Evolutionary conservation across 2,113 vertebrate genomes (phyloP).

Genomic region (Sardina pilchardus): DNA sequence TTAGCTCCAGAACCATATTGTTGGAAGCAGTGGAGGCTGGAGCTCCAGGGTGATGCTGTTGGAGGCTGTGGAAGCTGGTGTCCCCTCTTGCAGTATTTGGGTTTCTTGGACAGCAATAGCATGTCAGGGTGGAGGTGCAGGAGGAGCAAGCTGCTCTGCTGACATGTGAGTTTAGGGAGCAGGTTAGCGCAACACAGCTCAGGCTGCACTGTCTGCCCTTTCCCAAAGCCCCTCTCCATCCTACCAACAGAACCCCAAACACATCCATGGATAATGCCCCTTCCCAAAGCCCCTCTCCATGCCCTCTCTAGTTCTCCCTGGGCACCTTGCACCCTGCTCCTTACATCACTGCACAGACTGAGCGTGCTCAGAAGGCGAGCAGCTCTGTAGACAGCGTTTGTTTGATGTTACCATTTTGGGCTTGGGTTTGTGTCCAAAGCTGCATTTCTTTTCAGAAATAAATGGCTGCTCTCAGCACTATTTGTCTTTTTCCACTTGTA

Average conservation of each 20-base stretch:
- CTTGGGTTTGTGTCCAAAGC: slow-evolving; percentile 27
- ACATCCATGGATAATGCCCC: too few species aligned
- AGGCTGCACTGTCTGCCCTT: slow-evolving; percentile 16
- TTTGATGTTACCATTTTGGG: slow-evolving; percentile 26
- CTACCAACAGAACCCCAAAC: too few species aligned
- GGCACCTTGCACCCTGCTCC: neutral
- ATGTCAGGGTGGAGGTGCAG: neutral
- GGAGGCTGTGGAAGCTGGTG: neutral
- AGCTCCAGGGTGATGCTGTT: neutral
- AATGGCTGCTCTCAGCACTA: slow-evolving; percentile 30
- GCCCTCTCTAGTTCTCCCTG: too few species aligned
- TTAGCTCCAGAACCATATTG: neutral
- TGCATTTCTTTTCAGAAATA: neutral
- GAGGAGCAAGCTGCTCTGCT: neutral
- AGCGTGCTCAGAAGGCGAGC: neutral
- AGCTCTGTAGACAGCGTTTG: neutral
- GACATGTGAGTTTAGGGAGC: neutral
- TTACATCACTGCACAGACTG: neutral
- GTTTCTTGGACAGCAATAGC: neutral
- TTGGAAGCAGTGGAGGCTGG: neutral
- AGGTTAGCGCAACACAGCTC: slow-evolving; percentile 24
- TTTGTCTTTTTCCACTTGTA: slow-evolving; percentile 34
- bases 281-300: too few species aligned
- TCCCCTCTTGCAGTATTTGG: neutral
- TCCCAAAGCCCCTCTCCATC: neutral